Evolutionary conservation across 2,888 invertebrate species (phyloP), one percentile per base, ranked within the genome.

Genomic region (Ophioninae sp.): DNA sequence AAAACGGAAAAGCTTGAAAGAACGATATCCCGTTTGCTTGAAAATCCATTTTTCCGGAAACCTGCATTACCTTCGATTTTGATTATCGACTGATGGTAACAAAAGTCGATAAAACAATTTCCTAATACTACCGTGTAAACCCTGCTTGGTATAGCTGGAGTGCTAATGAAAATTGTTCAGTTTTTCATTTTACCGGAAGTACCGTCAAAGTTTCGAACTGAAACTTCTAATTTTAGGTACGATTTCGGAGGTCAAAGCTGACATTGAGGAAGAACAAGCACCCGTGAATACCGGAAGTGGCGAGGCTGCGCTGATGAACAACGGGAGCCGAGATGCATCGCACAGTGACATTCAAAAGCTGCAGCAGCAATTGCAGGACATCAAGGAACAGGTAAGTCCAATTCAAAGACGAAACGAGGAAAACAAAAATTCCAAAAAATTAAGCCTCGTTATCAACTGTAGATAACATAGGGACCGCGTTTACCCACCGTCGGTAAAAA

Each of bases 341-440:
- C 93, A 93, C 80, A 95, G 95, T 82, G 98, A 99, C 93, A 96
- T 99, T 79, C 97, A 97, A 92, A 98, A 98, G 91, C 93, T 98
- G 64, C 97, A 97, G 91, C 98, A 99, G 92, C 99, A 99, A 91
- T 93, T 99, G 85, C 98, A 99, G 93, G 99, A 99, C 92, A 99
- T 99, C 90, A 99, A 98, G 92, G 99, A 99, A 93, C 98, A 98
- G 95, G 98, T 77, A 44, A 58, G 6, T 17, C 51, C 51, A 51
- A 51, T 13, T 17, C 0, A 13, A 17, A 13, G 30, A 30, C 30
- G 30, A 51, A 13, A 51, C 51, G 13, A 6, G 17, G 6, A 51
- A 51, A 51, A 30, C 3, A 30, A 30, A 30, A 30, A 30, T 2
- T 30, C 30, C 2, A 30, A 41, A 41, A 51, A 2, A 51, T 13